These are phyloP conservation scores for Xenopus borealis DNA, from an alignment of 2,113 vertebrate genomes.

Conservation along the genomic window DNA sequence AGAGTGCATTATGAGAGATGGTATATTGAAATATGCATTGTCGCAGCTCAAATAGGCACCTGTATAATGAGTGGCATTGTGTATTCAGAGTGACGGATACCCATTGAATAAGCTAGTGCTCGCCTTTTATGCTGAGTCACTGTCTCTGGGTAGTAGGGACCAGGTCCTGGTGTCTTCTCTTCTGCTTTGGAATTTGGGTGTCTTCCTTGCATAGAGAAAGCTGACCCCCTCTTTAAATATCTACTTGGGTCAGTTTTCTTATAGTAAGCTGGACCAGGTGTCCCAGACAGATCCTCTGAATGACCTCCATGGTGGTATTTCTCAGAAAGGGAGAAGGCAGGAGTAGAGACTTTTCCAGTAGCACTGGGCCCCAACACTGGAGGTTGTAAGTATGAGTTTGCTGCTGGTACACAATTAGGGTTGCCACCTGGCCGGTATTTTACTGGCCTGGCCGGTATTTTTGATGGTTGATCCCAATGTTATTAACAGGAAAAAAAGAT, in stretches of 20 bases:
- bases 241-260: constrained; percentile 67
- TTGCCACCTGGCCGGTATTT: constrained; percentile 68
- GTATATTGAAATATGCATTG: no score
- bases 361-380: constrained; percentile 69
- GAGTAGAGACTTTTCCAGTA: constrained; percentile 69
- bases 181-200: constrained; percentile 46
- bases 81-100: constrained; percentile 73
- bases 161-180: constrained; percentile 68
- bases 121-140: constrained; percentile 59
- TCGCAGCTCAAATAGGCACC: constrained; percentile 50
- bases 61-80: constrained; percentile 65
- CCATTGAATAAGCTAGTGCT: constrained; percentile 73
- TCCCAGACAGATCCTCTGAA: constrained; percentile 68
- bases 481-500: constrained; percentile 76
- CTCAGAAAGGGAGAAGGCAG: constrained; percentile 67
- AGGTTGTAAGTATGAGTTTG: constrained; percentile 80
- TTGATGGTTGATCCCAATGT: constrained; percentile 66
- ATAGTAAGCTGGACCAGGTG: constrained; percentile 76
- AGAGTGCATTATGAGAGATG: not conserved
- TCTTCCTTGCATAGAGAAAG: constrained; percentile 79
- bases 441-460: constrained; percentile 56
- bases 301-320: constrained; percentile 54
- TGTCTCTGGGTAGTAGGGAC: constrained; percentile 73
- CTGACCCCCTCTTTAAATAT: constrained; percentile 68
- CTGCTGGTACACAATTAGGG: constrained; percentile 75